These are phyloP conservation scores for Cyclura pinguis DNA, from an alignment of 2,797 vertebrate genomes.

Conservation along the genomic window DNA sequence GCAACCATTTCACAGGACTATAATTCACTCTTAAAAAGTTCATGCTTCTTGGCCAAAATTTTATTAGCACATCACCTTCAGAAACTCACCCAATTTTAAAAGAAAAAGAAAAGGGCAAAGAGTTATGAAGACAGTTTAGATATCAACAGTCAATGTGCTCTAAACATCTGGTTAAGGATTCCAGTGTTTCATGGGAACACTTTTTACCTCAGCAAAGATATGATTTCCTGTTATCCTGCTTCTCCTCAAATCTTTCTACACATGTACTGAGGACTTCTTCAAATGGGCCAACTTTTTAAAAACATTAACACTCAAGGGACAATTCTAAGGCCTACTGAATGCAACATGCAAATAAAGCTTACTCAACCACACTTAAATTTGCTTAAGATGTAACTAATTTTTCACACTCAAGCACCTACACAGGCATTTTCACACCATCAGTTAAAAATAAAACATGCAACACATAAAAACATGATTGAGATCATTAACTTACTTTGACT, in stretches of 20 bases:
- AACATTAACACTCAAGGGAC: background rate
- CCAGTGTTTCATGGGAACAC: background rate
- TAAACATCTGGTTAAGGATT: background rate
- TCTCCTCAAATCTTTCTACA: background rate
- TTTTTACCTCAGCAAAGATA: background rate
- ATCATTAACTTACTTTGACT: constrained; percentile 88
- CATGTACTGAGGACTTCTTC: constrained; percentile 15
- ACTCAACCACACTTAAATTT: background rate
- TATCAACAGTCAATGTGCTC: background rate
- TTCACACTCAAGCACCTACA: constrained; percentile 55
- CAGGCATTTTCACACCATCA: constrained; percentile 32
- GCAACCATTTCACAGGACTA: background rate
- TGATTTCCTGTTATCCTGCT: background rate
- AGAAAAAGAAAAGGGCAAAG: background rate
- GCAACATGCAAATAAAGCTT: background rate
- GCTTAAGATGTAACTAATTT: constrained; percentile 11
- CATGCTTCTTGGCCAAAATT: background rate
- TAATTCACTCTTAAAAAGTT: background rate
- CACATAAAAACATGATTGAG: constrained; percentile 49
- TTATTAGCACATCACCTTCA: background rate
- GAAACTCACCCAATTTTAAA: background rate
- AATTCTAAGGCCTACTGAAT: background rate
- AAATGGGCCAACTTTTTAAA: background rate
- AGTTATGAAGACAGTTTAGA: background rate
- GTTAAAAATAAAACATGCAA: constrained; percentile 66